phyloP scores from a whole-genome alignment of 2,888 invertebrate genomes.

The Scaptomyza flava region DNA sequence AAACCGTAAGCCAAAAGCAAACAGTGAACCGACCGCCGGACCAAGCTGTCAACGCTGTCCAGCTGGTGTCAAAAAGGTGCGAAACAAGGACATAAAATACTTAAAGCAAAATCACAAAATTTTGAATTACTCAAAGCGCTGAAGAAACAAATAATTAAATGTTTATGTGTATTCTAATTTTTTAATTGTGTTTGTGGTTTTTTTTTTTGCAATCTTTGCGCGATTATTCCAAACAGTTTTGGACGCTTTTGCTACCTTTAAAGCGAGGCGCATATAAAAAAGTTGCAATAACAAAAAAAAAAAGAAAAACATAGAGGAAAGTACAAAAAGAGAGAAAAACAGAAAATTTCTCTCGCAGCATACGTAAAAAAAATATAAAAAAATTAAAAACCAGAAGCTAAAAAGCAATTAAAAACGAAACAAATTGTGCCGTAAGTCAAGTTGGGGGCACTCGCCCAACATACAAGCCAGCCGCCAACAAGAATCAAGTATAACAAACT shows the following conservation, averaged over 20 bases:
- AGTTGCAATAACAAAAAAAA: not conserved
- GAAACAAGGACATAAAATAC: slow-evolving; percentile 54
- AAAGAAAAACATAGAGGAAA: not conserved
- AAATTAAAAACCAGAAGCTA: slow-evolving; percentile 43
- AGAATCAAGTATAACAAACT: slow-evolving; percentile 5
- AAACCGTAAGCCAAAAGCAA: slow-evolving; percentile 26
- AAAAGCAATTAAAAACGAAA: slow-evolving; percentile 74
- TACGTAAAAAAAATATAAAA: slow-evolving; percentile 1
- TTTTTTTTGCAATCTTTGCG: not conserved
- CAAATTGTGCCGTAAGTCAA: slow-evolving; percentile 74
- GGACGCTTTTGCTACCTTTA: slow-evolving; percentile 20
- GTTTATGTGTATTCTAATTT: slow-evolving; percentile 17
- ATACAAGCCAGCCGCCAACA: slow-evolving; percentile 13
- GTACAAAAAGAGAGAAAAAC: slow-evolving; percentile 8
- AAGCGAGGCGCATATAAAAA: not conserved
- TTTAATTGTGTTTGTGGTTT: not conserved
- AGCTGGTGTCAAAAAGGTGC: slow-evolving; percentile 43
- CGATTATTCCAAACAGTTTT: slow-evolving; percentile 38
- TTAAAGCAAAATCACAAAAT: slow-evolving; percentile 12
- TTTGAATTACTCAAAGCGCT: slow-evolving; percentile 9
- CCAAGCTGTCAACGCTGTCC: slow-evolving; percentile 10
- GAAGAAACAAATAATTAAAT: not conserved
- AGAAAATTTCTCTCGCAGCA: slow-evolving; percentile 3
- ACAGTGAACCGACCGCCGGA: not conserved
- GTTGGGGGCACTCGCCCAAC: slow-evolving; percentile 70